Evolutionary conservation across 2,888 invertebrate genomes (phyloP).

Genomic region (Dolomedes plantarius): DNA sequence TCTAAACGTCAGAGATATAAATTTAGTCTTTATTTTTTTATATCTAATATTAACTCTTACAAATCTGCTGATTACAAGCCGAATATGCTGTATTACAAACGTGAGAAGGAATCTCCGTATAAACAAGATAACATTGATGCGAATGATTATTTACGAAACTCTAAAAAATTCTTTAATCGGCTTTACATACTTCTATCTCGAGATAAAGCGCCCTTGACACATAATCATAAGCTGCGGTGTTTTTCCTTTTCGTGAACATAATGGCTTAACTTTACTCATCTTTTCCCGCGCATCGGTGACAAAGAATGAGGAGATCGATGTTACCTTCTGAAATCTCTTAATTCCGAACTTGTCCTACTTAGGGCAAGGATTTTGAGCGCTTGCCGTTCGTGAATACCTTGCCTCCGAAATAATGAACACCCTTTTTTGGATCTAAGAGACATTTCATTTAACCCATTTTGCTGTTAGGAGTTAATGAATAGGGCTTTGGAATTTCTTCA

Average conservation of each 20-base stretch:
- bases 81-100: too few relatives aligned
- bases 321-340: not conserved
- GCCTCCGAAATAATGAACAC: too few relatives aligned
- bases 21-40: too few relatives aligned
- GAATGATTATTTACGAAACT: not conserved
- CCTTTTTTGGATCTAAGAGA: too few relatives aligned
- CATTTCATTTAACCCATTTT: too few relatives aligned
- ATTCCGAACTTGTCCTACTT: not conserved
- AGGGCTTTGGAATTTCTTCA: too few relatives aligned
- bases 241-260: not conserved
- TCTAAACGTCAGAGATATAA: too few relatives aligned
- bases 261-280: not conserved
- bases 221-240: not conserved
- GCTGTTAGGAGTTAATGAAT: too few relatives aligned
- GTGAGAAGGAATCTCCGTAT: not conserved
- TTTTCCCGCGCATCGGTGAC: not conserved
- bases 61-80: too few relatives aligned
- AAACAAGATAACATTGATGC: not conserved
- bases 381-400: not conserved
- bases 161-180: not conserved
- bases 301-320: conserved; percentile 2
- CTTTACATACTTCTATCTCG: not conserved
- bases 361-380: not conserved
- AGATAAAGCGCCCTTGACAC: not conserved
- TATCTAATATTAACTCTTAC: too few relatives aligned